Evolutionary conservation across 2,888 invertebrate species (phyloP), one percentile per base, ranked within the genome.

Genomic region (Apamea sordens): DNA sequence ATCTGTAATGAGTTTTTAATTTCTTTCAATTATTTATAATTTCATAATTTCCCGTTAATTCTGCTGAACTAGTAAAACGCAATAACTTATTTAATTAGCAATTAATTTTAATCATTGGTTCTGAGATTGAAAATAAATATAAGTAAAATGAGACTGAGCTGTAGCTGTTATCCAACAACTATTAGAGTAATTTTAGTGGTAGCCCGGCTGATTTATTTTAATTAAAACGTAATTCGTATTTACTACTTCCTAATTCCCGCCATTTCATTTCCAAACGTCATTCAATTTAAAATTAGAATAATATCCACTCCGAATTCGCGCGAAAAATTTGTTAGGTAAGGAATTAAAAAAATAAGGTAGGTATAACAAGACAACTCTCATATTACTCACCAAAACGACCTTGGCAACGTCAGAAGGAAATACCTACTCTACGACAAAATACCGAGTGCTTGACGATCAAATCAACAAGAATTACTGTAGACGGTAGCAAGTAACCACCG

Each of bases 401-500:
- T 88, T 87, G 88, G 64, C 36, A 64, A 69, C 76, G 67, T 80
- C 79, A 84, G 68, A 82, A 84, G 82, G 82, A 82, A 87, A 79
- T 84, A 65, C 24, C 10, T 56, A 56, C 50, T 83, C 75, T 61
- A 80, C 79, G 72, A 82, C 84, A 80, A 77, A 80, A 72, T 77
- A 85, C 77, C 36, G 73, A 84, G 76, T 81, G 67, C 68, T 75
- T 83, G 72, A 76, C 80, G 80, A 85, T 81, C 82, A 85, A 83
- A 85, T 81, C 82, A 85, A 83, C 84, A 83, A 83, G 85, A 89
- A 90, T 91, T 90, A 91, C 85, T 77, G 87, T 88, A 87, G 84
- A 87, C 89, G 86, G 91, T 89, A 89, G 89, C 87, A 10, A 76
- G 78, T 87, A 90, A 91, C 86, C 83, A 89, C 85, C 76, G 80